A percentile compares a stretch with the other conserved stretches of the same genome.
These are phyloP conservation scores for Eristalis pertinax DNA, from an alignment of 2,888 invertebrate genomes.

Conservation along the genomic window DNA sequence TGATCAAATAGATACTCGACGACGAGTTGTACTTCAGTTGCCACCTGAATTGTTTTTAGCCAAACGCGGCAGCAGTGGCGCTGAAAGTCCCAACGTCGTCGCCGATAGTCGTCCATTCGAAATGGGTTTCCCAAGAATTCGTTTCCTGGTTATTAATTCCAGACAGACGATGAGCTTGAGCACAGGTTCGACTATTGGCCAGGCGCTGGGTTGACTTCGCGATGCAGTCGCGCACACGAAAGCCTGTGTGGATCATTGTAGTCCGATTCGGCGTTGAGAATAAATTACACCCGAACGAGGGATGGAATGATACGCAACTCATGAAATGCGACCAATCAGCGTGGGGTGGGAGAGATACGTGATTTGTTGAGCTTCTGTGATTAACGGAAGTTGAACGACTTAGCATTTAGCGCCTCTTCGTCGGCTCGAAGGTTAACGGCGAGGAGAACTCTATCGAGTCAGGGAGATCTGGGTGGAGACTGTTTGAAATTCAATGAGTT, in stretches of 20 bases:
- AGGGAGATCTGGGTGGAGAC: not conserved
- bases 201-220: not conserved
- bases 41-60: constrained; percentile 26
- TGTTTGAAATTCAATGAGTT: too few relatives aligned
- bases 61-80: not conserved
- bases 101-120: not conserved
- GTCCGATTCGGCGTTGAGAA: constrained; percentile 1
- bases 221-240: not conserved
- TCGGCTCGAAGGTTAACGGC: not conserved
- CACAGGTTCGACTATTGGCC: constrained; percentile 2
- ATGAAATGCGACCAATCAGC: not conserved
- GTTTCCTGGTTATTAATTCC: constrained; percentile 24
- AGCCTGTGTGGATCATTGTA: too few relatives aligned
- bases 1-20: constrained; percentile 18
- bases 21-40: constrained; percentile 4
- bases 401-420: not conserved
- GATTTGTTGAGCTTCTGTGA: not conserved
- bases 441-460: not conserved
- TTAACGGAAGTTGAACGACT: not conserved
- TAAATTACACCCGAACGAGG: constrained; percentile 22
- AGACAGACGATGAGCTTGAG: constrained; percentile 1
- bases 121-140: constrained; percentile 25
- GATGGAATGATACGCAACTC: not conserved
- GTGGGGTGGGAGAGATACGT: not conserved
- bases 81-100: not conserved